phyloP scores from a whole-genome alignment of 1,140 invertebrate genomes.

The Trinorchestia longiramus region DNA sequence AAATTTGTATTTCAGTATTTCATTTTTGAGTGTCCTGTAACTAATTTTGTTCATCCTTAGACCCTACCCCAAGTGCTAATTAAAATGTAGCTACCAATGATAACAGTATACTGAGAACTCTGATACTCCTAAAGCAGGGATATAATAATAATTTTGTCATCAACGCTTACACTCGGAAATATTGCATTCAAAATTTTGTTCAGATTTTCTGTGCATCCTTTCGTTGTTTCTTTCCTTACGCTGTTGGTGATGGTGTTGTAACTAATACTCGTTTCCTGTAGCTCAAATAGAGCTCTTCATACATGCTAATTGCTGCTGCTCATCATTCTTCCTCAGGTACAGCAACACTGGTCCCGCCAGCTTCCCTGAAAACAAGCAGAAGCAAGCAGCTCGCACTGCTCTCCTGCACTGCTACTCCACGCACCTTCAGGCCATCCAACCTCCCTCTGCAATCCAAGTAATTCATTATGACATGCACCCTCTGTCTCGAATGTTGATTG shows the following conservation, averaged over 20 bases:
- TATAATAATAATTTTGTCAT: too few relatives aligned
- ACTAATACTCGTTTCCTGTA: too few relatives aligned
- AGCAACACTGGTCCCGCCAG: slow-evolving; percentile 65
- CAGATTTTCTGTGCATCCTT: neutral
- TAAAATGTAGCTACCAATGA: too few relatives aligned
- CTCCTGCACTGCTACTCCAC: slow-evolving; percentile 70
- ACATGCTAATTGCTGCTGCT: neutral
- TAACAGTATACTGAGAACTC: too few relatives aligned
- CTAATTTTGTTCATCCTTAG: too few relatives aligned
- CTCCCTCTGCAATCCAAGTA: neutral
- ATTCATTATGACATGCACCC: neutral
- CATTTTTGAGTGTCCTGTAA: too few relatives aligned
- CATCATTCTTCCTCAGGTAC: neutral
- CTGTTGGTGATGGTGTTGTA: neutral
- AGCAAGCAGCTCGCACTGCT: slow-evolving; percentile 69
- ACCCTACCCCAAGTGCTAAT: too few relatives aligned
- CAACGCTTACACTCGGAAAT: neutral
- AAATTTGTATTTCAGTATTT: too few relatives aligned
- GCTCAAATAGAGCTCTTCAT: neutral
- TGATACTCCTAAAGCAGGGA: too few relatives aligned
- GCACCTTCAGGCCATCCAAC: slow-evolving; percentile 69
- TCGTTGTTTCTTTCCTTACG: neutral
- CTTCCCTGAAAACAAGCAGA: slow-evolving; percentile 68
- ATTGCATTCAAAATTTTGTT: neutral
- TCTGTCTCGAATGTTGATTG: too few relatives aligned